Conservation (phyloP, 2,797 vertebrate species). For the Halcyon leucocephala region DNA sequence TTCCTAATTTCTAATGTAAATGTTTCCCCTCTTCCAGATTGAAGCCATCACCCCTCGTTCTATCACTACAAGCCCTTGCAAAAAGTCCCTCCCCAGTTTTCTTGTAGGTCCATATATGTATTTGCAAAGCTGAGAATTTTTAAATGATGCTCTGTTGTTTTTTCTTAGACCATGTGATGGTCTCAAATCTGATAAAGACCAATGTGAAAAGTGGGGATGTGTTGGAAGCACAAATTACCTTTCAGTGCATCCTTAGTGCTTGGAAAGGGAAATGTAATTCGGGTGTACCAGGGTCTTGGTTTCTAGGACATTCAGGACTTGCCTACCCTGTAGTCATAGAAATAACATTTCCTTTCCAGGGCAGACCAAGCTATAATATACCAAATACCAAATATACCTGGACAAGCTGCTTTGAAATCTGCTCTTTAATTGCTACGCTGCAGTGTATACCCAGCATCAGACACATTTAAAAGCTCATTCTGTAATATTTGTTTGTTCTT, state of each 20-base stretch:
- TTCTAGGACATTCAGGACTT: not conserved
- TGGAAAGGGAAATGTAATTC: not conserved
- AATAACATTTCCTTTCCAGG: not conserved
- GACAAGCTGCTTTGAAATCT: not conserved
- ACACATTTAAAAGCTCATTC: not conserved
- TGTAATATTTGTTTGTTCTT: not conserved
- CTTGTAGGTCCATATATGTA: too few relatives aligned
- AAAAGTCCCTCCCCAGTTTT: too few relatives aligned
- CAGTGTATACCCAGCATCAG: not conserved
- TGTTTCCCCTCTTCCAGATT: too few relatives aligned
- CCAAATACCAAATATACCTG: not conserved
- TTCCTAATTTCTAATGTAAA: too few relatives aligned
- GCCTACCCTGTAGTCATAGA: not conserved
- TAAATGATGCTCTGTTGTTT: not conserved
- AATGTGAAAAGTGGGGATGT: accelerated
- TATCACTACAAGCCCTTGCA: not conserved
- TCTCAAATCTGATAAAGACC: not conserved
- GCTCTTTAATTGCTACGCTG: not conserved
- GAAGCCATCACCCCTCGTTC: not conserved
- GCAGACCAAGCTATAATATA: not conserved
- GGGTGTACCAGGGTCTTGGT: not conserved
- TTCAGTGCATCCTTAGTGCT: not conserved
- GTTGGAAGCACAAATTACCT: not conserved
- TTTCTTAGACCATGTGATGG: not conserved
- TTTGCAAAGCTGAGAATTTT: not conserved